Percentiles rank a stretch among this genome's conserved stretches.
These are phyloP conservation scores for Blennius ocellaris DNA, from an alignment of 2,113 vertebrate species.

Conservation along the genomic window DNA sequence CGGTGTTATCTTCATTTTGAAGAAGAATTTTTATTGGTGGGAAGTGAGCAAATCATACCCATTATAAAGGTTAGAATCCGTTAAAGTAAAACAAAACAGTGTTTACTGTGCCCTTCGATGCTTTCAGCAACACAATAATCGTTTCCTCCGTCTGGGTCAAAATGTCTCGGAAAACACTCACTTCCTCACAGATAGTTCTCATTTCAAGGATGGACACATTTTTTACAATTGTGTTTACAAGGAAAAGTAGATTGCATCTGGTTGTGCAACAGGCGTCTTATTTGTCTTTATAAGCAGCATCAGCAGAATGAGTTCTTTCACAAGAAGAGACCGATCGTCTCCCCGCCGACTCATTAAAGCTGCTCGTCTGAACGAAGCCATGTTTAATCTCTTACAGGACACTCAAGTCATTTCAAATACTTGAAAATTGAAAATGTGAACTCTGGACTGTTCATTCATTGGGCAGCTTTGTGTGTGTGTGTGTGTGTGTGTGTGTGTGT, in stretches of 20 bases:
- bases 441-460: too few relatives aligned
- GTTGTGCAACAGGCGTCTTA: slow-evolving; percentile 17
- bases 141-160: slow-evolving; percentile 82
- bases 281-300: background rate
- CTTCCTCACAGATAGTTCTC: slow-evolving; percentile 84
- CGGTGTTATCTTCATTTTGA: too few relatives aligned
- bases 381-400: background rate
- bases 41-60: background rate
- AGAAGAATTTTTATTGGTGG: too few relatives aligned
- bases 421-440: too few relatives aligned
- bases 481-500: too few relatives aligned
- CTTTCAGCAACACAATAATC: slow-evolving; percentile 66
- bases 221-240: slow-evolving; percentile 66
- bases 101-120: slow-evolving; percentile 15
- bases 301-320: slow-evolving; percentile 21
- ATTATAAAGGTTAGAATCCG: background rate
- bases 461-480: too few relatives aligned
- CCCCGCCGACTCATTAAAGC: too few relatives aligned
- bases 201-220: slow-evolving; percentile 69
- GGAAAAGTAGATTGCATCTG: slow-evolving; percentile 39
- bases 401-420: too few relatives aligned
- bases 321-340: background rate
- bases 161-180: slow-evolving; percentile 70
- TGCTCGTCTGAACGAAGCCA: background rate
- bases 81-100: too few relatives aligned